These are phyloP conservation scores for Yponomeuta malinellus DNA, from an alignment of 2,888 invertebrate genomes.

Conservation along the genomic window DNA sequence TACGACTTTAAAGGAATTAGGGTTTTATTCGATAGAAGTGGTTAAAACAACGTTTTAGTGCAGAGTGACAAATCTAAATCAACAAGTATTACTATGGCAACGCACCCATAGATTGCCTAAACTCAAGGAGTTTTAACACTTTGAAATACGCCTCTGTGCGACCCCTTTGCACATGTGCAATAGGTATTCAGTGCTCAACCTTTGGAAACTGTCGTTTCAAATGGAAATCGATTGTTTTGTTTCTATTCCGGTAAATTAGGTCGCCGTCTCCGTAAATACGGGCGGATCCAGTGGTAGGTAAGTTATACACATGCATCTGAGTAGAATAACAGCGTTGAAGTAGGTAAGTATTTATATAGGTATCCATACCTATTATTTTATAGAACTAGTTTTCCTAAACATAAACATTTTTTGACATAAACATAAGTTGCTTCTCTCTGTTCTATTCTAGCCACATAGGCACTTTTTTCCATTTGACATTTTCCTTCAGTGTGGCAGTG, in stretches of 20 bases:
- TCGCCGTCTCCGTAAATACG: conserved; percentile 25
- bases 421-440: not conserved
- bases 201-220: conserved; percentile 38
- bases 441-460: not conserved
- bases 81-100: too few species aligned
- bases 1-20: too few species aligned
- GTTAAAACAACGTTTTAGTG: too few species aligned
- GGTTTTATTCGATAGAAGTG: too few species aligned
- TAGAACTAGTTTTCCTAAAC: not conserved
- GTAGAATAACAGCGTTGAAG: conserved; percentile 23
- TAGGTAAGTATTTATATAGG: conserved; percentile 11
- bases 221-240: conserved; percentile 60
- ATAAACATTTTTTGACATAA: not conserved
- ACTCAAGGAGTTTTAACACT: too few species aligned
- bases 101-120: too few species aligned
- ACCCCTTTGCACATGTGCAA: conserved; percentile 55
- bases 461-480: not conserved
- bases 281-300: not conserved
- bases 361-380: not conserved
- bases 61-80: too few species aligned
- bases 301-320: not conserved
- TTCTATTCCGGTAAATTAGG: conserved; percentile 51
- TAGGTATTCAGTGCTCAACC: conserved; percentile 38
- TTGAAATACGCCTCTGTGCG: conserved; percentile 8
- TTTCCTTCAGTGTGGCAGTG: not conserved